Conservation (phyloP, 2,113 vertebrate species). For the Climacteris rufus region DNA sequence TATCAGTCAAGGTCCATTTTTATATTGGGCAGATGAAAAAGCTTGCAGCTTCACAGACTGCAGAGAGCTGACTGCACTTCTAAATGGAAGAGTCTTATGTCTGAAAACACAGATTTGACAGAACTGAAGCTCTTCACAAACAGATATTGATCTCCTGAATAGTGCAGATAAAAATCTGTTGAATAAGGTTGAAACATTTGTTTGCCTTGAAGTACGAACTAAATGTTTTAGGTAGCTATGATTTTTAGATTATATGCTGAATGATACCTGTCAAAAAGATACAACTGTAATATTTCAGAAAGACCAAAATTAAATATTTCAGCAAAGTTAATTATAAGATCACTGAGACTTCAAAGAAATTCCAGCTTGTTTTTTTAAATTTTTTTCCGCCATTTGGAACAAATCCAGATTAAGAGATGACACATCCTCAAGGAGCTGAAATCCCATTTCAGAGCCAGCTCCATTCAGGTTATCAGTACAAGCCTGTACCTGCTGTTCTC, state of each 20-base stretch:
- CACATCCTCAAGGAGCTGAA: neutral
- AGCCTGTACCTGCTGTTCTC: neutral
- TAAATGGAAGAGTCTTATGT: neutral
- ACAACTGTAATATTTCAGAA: neutral
- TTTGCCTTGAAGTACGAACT: neutral
- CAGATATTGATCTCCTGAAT: neutral
- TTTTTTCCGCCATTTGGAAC: neutral
- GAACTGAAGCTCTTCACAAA: neutral
- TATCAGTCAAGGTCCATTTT: neutral
- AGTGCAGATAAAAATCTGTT: neutral
- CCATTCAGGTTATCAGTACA: fast-evolving
- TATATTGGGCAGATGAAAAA: neutral
- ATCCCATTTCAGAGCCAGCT: neutral
- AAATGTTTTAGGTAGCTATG: neutral
- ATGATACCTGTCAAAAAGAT: neutral
- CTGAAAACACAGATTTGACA: neutral
- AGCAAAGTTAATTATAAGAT: neutral
- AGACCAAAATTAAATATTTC: neutral
- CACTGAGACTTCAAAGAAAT: neutral
- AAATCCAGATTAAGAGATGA: neutral
- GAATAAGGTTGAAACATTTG: neutral
- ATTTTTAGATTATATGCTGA: neutral
- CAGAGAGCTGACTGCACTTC: neutral
- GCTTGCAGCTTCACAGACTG: neutral
- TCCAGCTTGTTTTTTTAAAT: neutral